A percentile compares a stretch with the other conserved stretches of the same genome.
Evolutionary conservation across 2,888 invertebrate genomes (phyloP).

Genomic region (Bembecia ichneumoniformis): DNA sequence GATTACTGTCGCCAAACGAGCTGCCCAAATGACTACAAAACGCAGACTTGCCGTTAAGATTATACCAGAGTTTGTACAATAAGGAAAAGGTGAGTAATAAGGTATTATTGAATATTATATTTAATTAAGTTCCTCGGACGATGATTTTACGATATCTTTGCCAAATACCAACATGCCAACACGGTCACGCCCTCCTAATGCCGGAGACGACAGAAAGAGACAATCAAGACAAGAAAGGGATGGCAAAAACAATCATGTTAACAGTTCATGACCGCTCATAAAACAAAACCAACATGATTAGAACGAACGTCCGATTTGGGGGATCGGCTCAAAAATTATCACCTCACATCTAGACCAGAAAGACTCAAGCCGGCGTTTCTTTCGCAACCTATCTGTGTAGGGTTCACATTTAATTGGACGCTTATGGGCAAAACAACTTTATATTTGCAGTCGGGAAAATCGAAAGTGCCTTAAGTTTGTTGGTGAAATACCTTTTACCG

Average conservation of each 20-base stretch:
- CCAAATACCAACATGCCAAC: neutral
- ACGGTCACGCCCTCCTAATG: neutral
- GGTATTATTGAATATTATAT: no score
- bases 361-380: neutral
- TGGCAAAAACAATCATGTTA: neutral
- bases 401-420: neutral
- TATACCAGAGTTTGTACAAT: no score
- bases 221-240: neutral
- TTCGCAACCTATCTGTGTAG: neutral
- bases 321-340: conserved; percentile 29
- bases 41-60: no score
- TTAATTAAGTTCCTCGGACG: no score
- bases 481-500: neutral
- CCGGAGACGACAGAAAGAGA: neutral
- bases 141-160: neutral
- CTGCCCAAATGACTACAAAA: no score
- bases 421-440: neutral
- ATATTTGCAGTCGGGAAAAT: neutral
- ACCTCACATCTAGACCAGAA: conserved; percentile 10
- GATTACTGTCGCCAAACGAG: no score
- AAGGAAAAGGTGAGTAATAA: no score
- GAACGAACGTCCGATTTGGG: conserved; percentile 18
- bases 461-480: neutral
- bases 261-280: conserved; percentile 18
- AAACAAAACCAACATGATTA: conserved; percentile 32